phyloP scores from a whole-genome alignment of 2,888 invertebrate genomes.

The Pollenia griseotomentosa region DNA sequence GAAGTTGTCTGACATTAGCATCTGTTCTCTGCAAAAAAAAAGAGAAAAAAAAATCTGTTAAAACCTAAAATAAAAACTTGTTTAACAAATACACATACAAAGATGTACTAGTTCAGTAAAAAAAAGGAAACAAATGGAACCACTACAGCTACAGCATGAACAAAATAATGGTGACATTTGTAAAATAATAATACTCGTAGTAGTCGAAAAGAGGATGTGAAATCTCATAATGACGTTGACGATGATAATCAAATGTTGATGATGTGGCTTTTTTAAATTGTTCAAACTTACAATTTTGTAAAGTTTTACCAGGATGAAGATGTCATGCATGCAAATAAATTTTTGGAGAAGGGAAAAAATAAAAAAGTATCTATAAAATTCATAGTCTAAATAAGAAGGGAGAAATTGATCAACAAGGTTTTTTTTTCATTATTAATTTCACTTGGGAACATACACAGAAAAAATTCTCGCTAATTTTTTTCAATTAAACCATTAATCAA shows the following conservation, averaged over 20 bases:
- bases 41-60: slow-evolving; percentile 1
- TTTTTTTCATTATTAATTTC: too few relatives aligned
- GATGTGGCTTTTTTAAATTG: slow-evolving; percentile 22
- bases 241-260: slow-evolving; percentile 22
- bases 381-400: too few relatives aligned
- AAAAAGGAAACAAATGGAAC: slow-evolving; percentile 1
- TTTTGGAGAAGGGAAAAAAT: background rate
- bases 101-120: slow-evolving; percentile 11
- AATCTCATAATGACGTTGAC: slow-evolving; percentile 18
- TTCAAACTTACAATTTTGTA: slow-evolving; percentile 6
- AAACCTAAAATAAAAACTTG: slow-evolving; percentile 40
- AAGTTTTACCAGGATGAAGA: background rate
- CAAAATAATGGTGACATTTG: slow-evolving; percentile 44
- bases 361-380: background rate
- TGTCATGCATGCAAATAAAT: background rate
- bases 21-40: slow-evolving; percentile 55
- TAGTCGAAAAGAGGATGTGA: background rate
- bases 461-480: too few relatives aligned
- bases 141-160: slow-evolving; percentile 14
- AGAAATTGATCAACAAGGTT: too few relatives aligned
- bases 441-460: too few relatives aligned
- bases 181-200: background rate
- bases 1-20: slow-evolving; percentile 68
- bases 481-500: too few relatives aligned
- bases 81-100: slow-evolving; percentile 34